These are phyloP conservation scores for Acropora yongei DNA, from an alignment of 64 coral and sea anemone species.

Conservation along the genomic window DNA sequence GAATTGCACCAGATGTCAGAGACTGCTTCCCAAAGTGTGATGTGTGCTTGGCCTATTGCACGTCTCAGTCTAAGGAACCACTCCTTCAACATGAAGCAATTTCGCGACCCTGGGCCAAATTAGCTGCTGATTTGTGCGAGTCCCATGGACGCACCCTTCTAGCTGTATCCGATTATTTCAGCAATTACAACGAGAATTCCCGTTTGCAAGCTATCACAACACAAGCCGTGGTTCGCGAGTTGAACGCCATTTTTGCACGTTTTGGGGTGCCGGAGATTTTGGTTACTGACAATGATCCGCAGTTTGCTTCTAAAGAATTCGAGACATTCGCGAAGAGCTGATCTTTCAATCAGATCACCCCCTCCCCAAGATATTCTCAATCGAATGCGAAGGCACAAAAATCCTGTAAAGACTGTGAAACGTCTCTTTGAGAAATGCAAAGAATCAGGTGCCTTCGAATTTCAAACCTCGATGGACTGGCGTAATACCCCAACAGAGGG, in stretches of 20 bases:
- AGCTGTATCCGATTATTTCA: neutral
- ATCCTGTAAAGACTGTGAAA: neutral
- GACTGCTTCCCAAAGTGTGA: neutral
- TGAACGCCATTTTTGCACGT: neutral
- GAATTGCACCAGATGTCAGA: neutral
- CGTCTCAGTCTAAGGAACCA: neutral
- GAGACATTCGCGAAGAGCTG: neutral
- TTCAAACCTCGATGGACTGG: neutral
- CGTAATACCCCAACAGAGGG: neutral
- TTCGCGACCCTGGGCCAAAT: neutral
- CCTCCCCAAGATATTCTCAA: neutral
- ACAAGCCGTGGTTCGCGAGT: neutral
- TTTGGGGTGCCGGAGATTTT: conserved; percentile 4
- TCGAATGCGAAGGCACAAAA: conserved; percentile 3
- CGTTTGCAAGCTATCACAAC: neutral
- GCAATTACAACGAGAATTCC: neutral
- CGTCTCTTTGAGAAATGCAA: conserved; percentile 48
- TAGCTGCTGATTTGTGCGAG: neutral
- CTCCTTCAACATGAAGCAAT: conserved; percentile 4
- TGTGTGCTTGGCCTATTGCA: neutral
- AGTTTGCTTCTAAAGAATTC: neutral
- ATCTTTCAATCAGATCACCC: neutral
- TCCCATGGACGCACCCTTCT: neutral
- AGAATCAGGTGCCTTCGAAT: neutral
- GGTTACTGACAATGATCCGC: conserved; percentile 10